These are phyloP conservation scores for Philopotamus ludificatus DNA, from an alignment of 1,140 invertebrate genomes.

Conservation along the genomic window DNA sequence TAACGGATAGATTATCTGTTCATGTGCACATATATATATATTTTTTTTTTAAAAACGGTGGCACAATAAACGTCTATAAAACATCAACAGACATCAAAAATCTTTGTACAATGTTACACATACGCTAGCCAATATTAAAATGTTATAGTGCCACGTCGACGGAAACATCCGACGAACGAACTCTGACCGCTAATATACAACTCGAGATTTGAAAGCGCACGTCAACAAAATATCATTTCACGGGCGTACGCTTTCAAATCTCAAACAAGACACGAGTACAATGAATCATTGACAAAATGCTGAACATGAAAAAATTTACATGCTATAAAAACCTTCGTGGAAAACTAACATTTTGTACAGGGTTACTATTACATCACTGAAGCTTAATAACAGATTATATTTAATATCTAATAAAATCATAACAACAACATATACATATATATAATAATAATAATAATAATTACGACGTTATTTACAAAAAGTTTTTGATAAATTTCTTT, in stretches of 20 bases:
- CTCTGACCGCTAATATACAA: slow-evolving; percentile 2
- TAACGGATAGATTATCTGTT: too few species aligned
- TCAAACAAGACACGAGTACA: slow-evolving; percentile 25
- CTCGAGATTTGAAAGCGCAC: not conserved
- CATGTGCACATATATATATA: not conserved
- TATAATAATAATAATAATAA: too few species aligned
- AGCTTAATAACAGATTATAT: slow-evolving; percentile 13
- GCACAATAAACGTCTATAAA: not conserved
- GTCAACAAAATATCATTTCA: not conserved
- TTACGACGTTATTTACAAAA: not conserved
- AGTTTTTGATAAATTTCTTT: not conserved
- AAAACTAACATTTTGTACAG: slow-evolving; percentile 34
- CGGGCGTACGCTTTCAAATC: slow-evolving; percentile 2
- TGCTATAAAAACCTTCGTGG: slow-evolving; percentile 23
- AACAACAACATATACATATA: not conserved
- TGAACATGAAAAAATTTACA: slow-evolving; percentile 28
- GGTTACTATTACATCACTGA: slow-evolving; percentile 25
- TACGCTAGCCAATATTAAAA: not conserved
- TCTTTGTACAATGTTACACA: slow-evolving; percentile 29
- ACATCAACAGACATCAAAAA: slow-evolving; percentile 6
- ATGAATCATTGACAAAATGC: slow-evolving; percentile 23
- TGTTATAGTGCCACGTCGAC: slow-evolving; percentile 3
- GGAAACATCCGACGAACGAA: too few species aligned
- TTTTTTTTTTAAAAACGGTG: not conserved
- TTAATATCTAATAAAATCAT: not conserved